Base-by-base conservation (phyloP, 2,113 vertebrate species). In the Catharus bicknelli region DNA sequence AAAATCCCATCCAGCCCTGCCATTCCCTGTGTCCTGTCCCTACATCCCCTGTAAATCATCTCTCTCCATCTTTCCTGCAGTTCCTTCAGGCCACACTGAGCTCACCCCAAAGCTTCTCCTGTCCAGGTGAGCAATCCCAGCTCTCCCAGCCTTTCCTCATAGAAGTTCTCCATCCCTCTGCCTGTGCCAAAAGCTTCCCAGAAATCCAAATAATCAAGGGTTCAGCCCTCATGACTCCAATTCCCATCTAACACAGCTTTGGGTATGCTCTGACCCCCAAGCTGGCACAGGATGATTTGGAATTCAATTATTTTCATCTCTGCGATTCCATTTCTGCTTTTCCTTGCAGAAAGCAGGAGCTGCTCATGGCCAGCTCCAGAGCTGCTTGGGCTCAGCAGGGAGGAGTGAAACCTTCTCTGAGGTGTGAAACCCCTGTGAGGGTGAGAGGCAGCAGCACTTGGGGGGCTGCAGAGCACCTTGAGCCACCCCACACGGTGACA, bases 1-100 rank as follows among this genome's bases (percentile, higher is more conserved):
- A 30, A 10, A 1, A 8, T 74, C 38, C 54, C 45, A 67, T 9
- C 59, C 4, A n/a, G 0, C 27, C 9, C 4, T 57, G 36, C 13
- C 67, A 81, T 74, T 81, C 53, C 53, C 68, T 27, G 13, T 14
- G 45, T 88, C 22, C 68, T 74, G 86, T 1, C n/a, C 2, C 32
- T 66, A 32, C 45, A 45, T 0, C 8, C 38, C 59, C 11, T 74
- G 45, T 0, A 0, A 48, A 54, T 15, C 38, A 14, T 38, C n/a
- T 73, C 67, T 88, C 67, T 59, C 23, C 29, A 2, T 12, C 2
- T 59, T 74, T 47, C 29, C n/a, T 74, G 32, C 0, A 1, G 76
- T 32, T 38, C 38, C 61, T 67, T 17, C 68, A 53, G 67, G 59
- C 53, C 59, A 16, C 36, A 0, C 0, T 53, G 2, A 3, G 38